Evolutionary conservation across 2,113 vertebrate genomes (phyloP), one percentile per base, ranked within the genome.

Genomic region (Festucalex cinctus): DNA sequence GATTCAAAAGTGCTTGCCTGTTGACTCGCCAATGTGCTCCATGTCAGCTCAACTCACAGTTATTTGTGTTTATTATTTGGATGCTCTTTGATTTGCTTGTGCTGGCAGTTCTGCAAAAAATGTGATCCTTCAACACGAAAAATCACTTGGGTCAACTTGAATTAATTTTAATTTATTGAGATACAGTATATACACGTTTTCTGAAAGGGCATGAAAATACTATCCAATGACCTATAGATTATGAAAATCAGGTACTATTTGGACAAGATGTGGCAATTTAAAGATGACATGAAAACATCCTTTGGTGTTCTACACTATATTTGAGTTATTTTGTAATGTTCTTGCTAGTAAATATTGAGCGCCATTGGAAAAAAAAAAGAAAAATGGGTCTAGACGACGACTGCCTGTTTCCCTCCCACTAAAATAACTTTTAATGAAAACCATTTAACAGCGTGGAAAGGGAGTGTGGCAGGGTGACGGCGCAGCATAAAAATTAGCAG

Each of bases 401-500:
- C 26, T 16, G 12, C 13, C 28, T 3, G 32, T 17, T 57, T 57
- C 17, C 24, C 20, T 39, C n/a, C 13, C 60, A 16, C n/a, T 43
- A 8, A 62, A 62, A 62, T 7, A 24, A 41, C 2, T 43, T 62
- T 16, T 14, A n/a, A 39, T 41, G 37, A 39, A 22, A 61, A 41
- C 60, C 5, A 43, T 43, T 62, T 65, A 69, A 49, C 22, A 6
- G 51, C 4, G 10, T 9, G 46, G 20, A 49, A 49, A 24, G 24
- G 17, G 54, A 32, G 54, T 26, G 16, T 68, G 32, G 9, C 51
- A 46, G 43, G 56, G 60, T 67, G 10, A 49, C 48, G 1, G 26
- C 63, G 62, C 41, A 17, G 24, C 66, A 58, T 71, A 69, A 26
- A 60, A 79, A 84, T 77, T 19, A 73, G 69, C 68, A 74, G 65